Conservation (phyloP, 30 jellyfish, hydroid and myxozoan species). For the Pseudorhiza aurosa region DNA sequence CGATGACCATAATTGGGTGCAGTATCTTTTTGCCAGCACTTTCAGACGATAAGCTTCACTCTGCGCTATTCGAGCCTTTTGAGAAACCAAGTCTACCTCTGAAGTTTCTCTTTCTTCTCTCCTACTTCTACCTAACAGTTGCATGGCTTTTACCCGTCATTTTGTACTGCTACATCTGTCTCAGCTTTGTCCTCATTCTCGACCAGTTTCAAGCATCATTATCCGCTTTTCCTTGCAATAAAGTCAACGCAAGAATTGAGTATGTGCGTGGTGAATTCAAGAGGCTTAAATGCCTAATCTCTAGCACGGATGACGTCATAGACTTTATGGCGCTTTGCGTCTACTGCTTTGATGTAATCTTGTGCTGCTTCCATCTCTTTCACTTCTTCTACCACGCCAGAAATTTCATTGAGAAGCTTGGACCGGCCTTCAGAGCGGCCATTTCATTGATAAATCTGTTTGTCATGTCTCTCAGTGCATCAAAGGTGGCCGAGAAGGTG, state of each 20-base stretch:
- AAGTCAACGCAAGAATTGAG: conserved; percentile 10
- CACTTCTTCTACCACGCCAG: conserved; percentile 24
- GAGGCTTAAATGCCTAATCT: conserved; percentile 8
- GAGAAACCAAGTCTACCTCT: neutral
- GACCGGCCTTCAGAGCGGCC: conserved; percentile 33
- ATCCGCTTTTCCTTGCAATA: conserved; percentile 12
- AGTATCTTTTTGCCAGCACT: neutral
- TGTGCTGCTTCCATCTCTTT: conserved; percentile 53
- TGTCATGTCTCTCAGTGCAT: conserved; percentile 51
- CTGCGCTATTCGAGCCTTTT: conserved; percentile 15
- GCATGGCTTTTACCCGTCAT: conserved; percentile 70
- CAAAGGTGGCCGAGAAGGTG: conserved; percentile 54
- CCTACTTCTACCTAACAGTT: conserved; percentile 8
- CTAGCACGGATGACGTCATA: conserved; percentile 40
- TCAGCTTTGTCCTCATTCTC: conserved; percentile 32
- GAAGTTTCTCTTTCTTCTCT: conserved; percentile 1
- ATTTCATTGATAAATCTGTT: conserved; percentile 41
- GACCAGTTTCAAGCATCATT: conserved; percentile 41
- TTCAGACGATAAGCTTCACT: neutral
- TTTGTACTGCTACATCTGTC: conserved; percentile 46
- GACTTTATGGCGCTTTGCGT: conserved; percentile 66
- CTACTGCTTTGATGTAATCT: conserved; percentile 40
- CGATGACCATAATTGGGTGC: neutral
- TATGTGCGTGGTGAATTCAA: conserved; percentile 42
- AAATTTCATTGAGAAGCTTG: neutral